Percentiles rank a stretch among this genome's conserved stretches.
phyloP scores from a whole-genome alignment of 1,140 invertebrate genomes.

The Danaus melanippus region DNA sequence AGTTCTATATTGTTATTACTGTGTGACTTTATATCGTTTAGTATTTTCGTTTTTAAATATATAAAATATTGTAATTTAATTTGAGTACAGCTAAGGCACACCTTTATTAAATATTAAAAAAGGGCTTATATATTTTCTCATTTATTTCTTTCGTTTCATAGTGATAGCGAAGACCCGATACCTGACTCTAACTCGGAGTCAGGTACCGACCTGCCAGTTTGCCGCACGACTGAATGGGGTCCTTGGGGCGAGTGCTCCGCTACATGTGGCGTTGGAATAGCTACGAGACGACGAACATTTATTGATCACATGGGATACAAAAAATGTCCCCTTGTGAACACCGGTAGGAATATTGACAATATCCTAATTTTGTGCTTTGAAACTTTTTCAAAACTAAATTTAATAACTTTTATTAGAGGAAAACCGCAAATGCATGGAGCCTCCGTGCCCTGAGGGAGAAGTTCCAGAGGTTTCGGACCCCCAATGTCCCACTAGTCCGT shows the following conservation, averaged over 20 bases:
- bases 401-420: constrained; percentile 66
- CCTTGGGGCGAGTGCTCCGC: constrained; percentile 87
- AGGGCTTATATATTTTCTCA: too few species aligned
- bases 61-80: not conserved
- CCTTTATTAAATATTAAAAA: too few species aligned
- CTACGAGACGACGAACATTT: constrained; percentile 82
- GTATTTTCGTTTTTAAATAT: constrained; percentile 11
- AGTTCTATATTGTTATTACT: constrained; percentile 31
- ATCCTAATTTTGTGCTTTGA: not conserved
- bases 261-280: constrained; percentile 85
- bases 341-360: constrained; percentile 27
- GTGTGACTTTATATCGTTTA: too few species aligned
- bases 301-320: constrained; percentile 82
- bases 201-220: constrained; percentile 52
- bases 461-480: constrained; percentile 58
- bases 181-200: too few species aligned
- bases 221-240: constrained; percentile 82
- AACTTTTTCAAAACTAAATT: too few species aligned
- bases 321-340: constrained; percentile 79
- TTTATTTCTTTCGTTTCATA: too few species aligned
- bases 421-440: constrained; percentile 83
- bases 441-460: constrained; percentile 73
- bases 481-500: constrained; percentile 73
- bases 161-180: too few species aligned
- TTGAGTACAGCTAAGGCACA: too few species aligned